Percentiles rank a stretch among this genome's conserved stretches.
These are phyloP conservation scores for Todus mexicanus DNA, from an alignment of 2,797 vertebrate species.

Conservation along the genomic window DNA sequence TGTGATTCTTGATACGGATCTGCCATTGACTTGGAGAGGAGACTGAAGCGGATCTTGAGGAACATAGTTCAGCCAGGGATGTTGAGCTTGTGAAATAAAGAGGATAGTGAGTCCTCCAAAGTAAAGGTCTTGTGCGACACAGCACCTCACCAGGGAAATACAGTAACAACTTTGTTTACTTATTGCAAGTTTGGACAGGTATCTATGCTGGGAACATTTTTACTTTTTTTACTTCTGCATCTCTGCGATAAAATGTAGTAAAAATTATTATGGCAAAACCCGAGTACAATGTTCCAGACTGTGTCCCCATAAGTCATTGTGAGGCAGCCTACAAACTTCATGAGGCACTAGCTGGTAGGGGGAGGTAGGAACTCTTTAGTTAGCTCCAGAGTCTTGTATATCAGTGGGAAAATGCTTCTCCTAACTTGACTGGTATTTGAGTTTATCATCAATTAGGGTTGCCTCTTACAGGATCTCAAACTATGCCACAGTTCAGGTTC, in stretches of 20 bases:
- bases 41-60: neutral
- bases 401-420: neutral
- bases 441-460: constrained; percentile 24
- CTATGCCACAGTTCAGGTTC: neutral
- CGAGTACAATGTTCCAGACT: neutral
- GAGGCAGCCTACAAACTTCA: neutral
- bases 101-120: neutral
- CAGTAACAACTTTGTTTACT: neutral
- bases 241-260: neutral
- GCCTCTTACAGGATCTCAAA: neutral
- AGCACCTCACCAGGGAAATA: neutral
- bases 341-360: neutral
- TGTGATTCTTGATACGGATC: neutral
- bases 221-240: neutral
- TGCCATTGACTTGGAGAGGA: neutral
- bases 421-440: neutral
- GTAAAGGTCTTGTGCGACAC: neutral
- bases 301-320: neutral
- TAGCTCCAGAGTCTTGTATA: neutral
- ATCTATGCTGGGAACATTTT: neutral
- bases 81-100: neutral
- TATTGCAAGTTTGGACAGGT: neutral
- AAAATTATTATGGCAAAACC: neutral
- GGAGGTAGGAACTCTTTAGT: neutral
- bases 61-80: neutral